phyloP scores from a whole-genome alignment of 2,888 invertebrate species.

The Meandrusa payeni region DNA sequence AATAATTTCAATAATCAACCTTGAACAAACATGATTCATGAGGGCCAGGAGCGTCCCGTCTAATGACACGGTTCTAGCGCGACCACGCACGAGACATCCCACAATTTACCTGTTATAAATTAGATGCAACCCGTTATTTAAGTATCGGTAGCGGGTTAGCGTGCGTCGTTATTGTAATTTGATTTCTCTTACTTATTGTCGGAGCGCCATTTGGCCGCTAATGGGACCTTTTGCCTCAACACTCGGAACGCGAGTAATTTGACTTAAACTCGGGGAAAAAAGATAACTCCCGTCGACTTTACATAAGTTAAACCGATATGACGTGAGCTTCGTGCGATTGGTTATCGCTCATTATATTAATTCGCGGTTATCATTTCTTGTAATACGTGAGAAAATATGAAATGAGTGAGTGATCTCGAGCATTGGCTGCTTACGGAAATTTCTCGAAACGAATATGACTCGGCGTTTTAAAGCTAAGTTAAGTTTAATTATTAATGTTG shows the following conservation, averaged over 20 bases:
- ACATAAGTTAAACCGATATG: slow-evolving; percentile 61
- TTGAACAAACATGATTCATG: slow-evolving; percentile 53
- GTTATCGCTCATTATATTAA: slow-evolving; percentile 73
- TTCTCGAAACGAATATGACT: slow-evolving; percentile 21
- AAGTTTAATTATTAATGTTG: slow-evolving; percentile 31
- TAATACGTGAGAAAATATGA: slow-evolving; percentile 49
- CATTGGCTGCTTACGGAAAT: slow-evolving; percentile 43
- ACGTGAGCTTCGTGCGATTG: slow-evolving; percentile 73
- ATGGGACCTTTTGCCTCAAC: slow-evolving; percentile 55
- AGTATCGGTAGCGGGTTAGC: slow-evolving; percentile 67
- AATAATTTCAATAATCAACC: slow-evolving; percentile 60
- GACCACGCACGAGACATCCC: slow-evolving; percentile 63
- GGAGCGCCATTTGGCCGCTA: slow-evolving; percentile 70
- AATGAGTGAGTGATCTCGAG: slow-evolving; percentile 51
- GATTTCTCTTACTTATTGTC: slow-evolving; percentile 68
- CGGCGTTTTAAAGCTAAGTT: slow-evolving; percentile 29
- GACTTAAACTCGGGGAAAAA: slow-evolving; percentile 53
- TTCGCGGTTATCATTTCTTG: slow-evolving; percentile 47
- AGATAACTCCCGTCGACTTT: slow-evolving; percentile 50
- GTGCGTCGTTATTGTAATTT: slow-evolving; percentile 76
- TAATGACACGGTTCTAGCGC: slow-evolving; percentile 60
- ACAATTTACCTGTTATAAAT: slow-evolving; percentile 73
- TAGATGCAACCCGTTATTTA: slow-evolving; percentile 74
- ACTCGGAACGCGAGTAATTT: slow-evolving; percentile 58
- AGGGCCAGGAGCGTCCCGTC: slow-evolving; percentile 32